Evolutionary conservation across 2,797 vertebrate genomes (phyloP), one percentile per base, ranked within the genome.

Genomic region (Danio albolineatus): DNA sequence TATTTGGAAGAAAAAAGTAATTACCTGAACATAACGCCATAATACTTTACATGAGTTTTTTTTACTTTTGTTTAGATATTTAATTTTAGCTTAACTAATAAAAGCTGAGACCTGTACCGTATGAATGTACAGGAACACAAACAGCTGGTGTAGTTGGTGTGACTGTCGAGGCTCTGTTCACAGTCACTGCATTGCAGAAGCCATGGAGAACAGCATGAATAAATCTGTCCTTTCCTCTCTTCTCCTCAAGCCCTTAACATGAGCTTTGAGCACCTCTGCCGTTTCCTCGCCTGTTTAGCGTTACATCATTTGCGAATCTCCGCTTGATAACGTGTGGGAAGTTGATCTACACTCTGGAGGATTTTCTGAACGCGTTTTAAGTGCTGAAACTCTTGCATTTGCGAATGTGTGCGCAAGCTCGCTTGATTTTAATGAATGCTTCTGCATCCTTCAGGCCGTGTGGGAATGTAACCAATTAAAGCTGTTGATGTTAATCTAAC

Each of bases 141-240:
- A 10, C 16, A 14, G 6, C n/a, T 49, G 43, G 5, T n/a, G 28
- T 12, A 61, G 38, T 17, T 79, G 46, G 41, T 28, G 54, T 48
- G 53, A 41, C 39, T 67, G 21, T 17, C 65, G 28, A 28, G 8
- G 39, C 10, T 54, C 36, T 21, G 2, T 62, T 60, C 10, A 64
- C 85, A 85, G 79, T 60, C 10, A 64, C 85, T 86, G 79, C 80
- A 84, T 74, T 83, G 69, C 17, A 79, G 80, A 57, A 82, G 46
- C 65, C 10, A 78, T 67, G 28, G 7, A 67, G 48, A 78, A 28
- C 28, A 28, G 82, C 80, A 76, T 76, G 59, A 71, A 85, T 78
- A 72, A 81, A 67, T 74, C 60, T 41, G 14, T 81, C 3, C 10
- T 28, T 60, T 69, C 53, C 44, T 80, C 61, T 62, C 38, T 73